Percentiles rank a stretch among this genome's conserved stretches.
Conservation (phyloP, 1,140 invertebrate genomes). For the Argopecten irradians region DNA sequence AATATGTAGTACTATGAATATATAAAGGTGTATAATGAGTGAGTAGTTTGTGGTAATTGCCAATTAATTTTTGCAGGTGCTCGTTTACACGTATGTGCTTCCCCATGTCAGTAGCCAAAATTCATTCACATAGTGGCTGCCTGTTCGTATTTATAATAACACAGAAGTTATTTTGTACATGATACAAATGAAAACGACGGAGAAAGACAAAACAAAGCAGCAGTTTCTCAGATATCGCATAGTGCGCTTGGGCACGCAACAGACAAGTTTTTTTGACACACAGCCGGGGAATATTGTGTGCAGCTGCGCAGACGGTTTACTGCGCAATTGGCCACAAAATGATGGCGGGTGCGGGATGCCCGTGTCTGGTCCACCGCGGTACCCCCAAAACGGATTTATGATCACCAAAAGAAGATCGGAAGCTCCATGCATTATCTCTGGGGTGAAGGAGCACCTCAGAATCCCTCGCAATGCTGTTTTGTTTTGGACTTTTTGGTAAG, state of each 20-base stretch:
- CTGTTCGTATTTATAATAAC: background rate
- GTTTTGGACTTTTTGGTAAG: slow-evolving; percentile 55
- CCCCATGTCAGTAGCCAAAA: background rate
- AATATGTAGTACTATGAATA: no score
- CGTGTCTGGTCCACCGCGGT: slow-evolving; percentile 1
- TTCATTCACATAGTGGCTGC: background rate
- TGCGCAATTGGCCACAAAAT: slow-evolving; percentile 42
- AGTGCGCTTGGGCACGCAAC: background rate
- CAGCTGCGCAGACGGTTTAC: slow-evolving; percentile 45
- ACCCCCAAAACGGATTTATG: slow-evolving; percentile 42
- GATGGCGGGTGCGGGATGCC: slow-evolving; percentile 36
- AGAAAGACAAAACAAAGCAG: background rate
- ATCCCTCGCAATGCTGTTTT: slow-evolving; percentile 48
- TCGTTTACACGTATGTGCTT: background rate
- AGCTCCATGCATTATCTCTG: slow-evolving; percentile 49
- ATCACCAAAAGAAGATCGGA: slow-evolving; percentile 35
- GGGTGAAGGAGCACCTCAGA: slow-evolving; percentile 45
- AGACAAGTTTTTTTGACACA: slow-evolving; percentile 5
- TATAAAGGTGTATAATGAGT: no score
- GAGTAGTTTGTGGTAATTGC: background rate
- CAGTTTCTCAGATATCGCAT: background rate
- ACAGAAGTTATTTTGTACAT: background rate
- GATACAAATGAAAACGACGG: background rate
- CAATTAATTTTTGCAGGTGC: background rate
- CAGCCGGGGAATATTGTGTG: slow-evolving; percentile 25